Conservation (phyloP, 2,797 vertebrate genomes). For the Cacajao melanocephalus region DNA sequence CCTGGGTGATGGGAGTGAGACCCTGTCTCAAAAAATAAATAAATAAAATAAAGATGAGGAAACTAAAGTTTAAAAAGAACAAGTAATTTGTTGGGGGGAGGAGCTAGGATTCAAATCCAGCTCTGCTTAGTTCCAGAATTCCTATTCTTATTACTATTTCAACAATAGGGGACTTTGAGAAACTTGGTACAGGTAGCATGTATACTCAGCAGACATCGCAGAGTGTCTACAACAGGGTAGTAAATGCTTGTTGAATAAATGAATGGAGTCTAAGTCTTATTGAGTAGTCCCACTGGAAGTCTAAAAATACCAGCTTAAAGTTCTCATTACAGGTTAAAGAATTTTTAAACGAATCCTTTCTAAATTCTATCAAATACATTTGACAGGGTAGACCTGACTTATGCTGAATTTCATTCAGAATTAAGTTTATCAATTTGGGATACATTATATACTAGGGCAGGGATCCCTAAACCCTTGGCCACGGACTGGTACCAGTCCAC, state of each 20-base stretch:
- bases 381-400: not conserved
- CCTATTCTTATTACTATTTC: not conserved
- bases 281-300: not conserved
- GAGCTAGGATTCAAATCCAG: not conserved
- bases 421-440: not conserved
- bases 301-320: not conserved
- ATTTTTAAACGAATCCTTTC: not conserved
- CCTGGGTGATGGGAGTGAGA: too few species aligned
- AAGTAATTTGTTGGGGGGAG: not conserved
- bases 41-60: not conserved
- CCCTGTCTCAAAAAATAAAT: too few species aligned
- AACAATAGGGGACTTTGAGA: not conserved
- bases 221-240: not conserved
- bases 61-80: constrained; percentile 13
- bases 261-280: not conserved
- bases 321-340: not conserved
- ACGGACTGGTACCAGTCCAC: too few species aligned
- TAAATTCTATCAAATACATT: constrained; percentile 7
- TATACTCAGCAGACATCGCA: not conserved
- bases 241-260: not conserved
- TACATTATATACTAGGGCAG: not conserved
- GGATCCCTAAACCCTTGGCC: too few species aligned
- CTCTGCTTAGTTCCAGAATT: not conserved
- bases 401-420: constrained; percentile 47
- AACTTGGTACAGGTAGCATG: not conserved